phyloP scores from a whole-genome alignment of 2,888 invertebrate species.

The Agonopterix subpropinquella region DNA sequence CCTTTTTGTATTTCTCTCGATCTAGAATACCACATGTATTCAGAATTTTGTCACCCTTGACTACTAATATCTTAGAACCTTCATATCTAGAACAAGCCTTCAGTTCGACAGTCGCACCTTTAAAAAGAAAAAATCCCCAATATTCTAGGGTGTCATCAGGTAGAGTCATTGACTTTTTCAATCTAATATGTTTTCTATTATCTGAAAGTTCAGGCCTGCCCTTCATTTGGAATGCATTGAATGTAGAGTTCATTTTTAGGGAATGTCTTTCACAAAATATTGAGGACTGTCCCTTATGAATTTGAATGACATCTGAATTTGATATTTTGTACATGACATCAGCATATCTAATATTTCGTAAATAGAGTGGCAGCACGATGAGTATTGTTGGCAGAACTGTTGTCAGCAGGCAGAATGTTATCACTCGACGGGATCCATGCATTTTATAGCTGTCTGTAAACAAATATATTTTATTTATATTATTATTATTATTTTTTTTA shows the following conservation, averaged over 20 bases:
- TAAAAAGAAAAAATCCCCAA: conserved; percentile 90
- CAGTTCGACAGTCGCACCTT: conserved; percentile 85
- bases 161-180: conserved; percentile 88
- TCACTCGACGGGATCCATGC: conserved; percentile 86
- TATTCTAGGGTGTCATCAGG: conserved; percentile 92
- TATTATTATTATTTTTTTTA: too few relatives aligned
- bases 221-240: conserved; percentile 84
- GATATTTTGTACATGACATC: conserved; percentile 87
- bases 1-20: conserved; percentile 79
- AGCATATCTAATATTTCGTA: conserved; percentile 84
- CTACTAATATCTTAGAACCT: conserved; percentile 87
- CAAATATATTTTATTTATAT: background rate
- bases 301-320: conserved; percentile 89
- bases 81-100: conserved; percentile 87
- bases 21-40: conserved; percentile 87
- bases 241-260: conserved; percentile 82
- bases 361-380: conserved; percentile 85
- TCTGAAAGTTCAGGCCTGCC: conserved; percentile 81
- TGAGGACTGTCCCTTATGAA: conserved; percentile 87
- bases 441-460: conserved; percentile 81
- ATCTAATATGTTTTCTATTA: conserved; percentile 82
- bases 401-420: conserved; percentile 85
- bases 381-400: conserved; percentile 84
- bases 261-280: conserved; percentile 88
- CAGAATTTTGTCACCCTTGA: conserved; percentile 85